Evolutionary conservation across 1,140 invertebrate species (phyloP), one percentile per base, ranked within the genome.

Genomic region (Nilaparvata lugens): DNA sequence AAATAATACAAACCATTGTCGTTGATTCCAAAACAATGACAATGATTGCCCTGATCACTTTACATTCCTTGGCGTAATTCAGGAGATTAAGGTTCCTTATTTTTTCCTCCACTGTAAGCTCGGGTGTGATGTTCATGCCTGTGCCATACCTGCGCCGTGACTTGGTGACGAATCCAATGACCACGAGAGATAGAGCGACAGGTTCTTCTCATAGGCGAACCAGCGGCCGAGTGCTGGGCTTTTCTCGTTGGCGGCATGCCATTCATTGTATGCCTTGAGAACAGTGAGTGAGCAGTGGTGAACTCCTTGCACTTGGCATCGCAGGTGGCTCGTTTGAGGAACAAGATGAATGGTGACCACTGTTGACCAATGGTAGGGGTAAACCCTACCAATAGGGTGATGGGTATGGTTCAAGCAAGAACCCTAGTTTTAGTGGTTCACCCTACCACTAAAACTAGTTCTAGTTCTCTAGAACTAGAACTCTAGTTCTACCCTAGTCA

Each of bases 311-410:
- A 86, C 68, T 85, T 87, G 3, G 79, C 80, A 68, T 88, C 81
- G 1, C 86, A 83, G 73, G 87, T 81, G 3, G 84, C 75, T 67
- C 82, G 82, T 66, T 89, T 88, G 21, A 82, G 86, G 68, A 91
- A 83, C 0, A 83, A 78, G 0, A 85, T 75, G 70, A 93, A 93
- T 0, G 91, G 88, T 66, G 83, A 88, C 72, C 91, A n/a, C n/a
- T n/a, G n/a, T n/a, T n/a, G n/a, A n/a, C n/a, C n/a, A n/a, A n/a
- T n/a, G n/a, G n/a, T n/a, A n/a, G n/a, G n/a, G n/a, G n/a, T n/a
- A n/a, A n/a, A n/a, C n/a, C n/a, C n/a, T n/a, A n/a, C n/a, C n/a
- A n/a, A n/a, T n/a, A n/a, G n/a, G n/a, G n/a, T n/a, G n/a, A n/a
- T n/a, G n/a, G n/a, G n/a, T n/a, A n/a, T n/a, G n/a, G n/a, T n/a